These are phyloP conservation scores for Scaptomyza cyrtandrae DNA, from an alignment of 2,888 invertebrate species.

Conservation along the genomic window DNA sequence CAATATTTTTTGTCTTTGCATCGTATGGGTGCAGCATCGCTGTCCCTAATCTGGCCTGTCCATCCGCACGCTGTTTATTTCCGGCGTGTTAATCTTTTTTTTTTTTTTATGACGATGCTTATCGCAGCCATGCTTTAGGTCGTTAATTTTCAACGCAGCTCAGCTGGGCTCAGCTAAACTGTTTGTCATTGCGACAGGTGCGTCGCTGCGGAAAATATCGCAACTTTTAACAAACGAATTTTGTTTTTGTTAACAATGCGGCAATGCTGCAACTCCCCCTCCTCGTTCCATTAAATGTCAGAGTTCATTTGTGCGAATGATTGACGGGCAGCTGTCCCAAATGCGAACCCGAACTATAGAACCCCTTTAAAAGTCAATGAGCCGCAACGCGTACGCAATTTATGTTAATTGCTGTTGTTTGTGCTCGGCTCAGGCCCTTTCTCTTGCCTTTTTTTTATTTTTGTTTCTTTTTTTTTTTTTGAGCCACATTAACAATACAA, in stretches of 20 bases:
- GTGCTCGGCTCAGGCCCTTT: conserved; percentile 6
- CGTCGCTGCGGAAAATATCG: conserved; percentile 28
- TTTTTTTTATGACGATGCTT: conserved; percentile 59
- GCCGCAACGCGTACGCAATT: conserved; percentile 60
- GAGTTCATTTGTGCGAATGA: conserved; percentile 66
- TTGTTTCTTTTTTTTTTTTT: not conserved
- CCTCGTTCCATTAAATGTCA: conserved; percentile 49
- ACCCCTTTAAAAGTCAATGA: conserved; percentile 61
- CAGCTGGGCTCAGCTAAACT: conserved; percentile 15
- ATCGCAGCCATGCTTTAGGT: conserved; percentile 52
- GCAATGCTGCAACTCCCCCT: conserved; percentile 8
- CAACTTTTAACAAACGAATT: conserved; percentile 10
- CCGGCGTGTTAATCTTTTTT: conserved; percentile 63
- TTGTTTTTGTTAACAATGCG: conserved; percentile 13
- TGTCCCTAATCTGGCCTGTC: conserved; percentile 31
- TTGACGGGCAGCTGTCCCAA: conserved; percentile 55
- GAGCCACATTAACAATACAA: conserved; percentile 6
- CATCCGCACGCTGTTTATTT: conserved; percentile 33
- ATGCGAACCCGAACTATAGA: conserved; percentile 37
- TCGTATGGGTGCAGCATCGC: conserved; percentile 3
- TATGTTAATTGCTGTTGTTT: conserved; percentile 63
- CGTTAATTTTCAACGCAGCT: not conserved
- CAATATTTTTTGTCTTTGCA: conserved; percentile 9
- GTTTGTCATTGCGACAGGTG: conserved; percentile 64
- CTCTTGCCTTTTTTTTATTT: not conserved